These are phyloP conservation scores for Drosophila hydei DNA, from an alignment of 1,140 invertebrate species.

Conservation along the genomic window DNA sequence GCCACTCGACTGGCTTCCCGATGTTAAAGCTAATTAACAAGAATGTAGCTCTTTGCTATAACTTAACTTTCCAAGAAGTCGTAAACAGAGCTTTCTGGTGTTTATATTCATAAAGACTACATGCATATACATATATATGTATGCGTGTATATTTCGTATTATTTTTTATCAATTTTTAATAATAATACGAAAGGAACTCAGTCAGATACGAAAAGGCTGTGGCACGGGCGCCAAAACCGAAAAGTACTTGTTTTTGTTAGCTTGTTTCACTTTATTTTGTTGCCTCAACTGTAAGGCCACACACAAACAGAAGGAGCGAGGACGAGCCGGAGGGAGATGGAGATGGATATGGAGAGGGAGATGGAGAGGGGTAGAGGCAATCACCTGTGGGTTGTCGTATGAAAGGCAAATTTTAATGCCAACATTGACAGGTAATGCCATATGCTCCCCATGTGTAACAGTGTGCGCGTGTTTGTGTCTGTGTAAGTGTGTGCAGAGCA, in stretches of 20 bases:
- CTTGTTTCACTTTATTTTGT: constrained; percentile 38
- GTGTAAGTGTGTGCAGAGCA: constrained; percentile 39
- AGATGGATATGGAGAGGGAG: not conserved
- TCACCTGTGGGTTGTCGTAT: constrained; percentile 49
- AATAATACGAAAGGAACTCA: too few species aligned
- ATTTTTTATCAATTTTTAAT: too few species aligned
- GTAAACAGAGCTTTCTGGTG: too few species aligned
- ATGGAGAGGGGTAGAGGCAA: too few species aligned
- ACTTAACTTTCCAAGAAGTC: too few species aligned
- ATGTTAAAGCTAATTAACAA: too few species aligned
- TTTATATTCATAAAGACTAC: too few species aligned
- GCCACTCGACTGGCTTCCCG: too few species aligned
- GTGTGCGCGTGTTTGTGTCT: constrained; percentile 8
- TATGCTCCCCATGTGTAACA: constrained; percentile 28
- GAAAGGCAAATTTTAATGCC: constrained; percentile 80
- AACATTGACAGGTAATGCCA: constrained; percentile 70
- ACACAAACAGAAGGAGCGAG: constrained; percentile 5
- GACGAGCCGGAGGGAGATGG: too few species aligned
- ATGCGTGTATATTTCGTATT: too few species aligned
- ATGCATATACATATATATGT: too few species aligned
- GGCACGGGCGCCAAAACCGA: not conserved
- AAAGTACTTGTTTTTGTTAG: constrained; percentile 23
- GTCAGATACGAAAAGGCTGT: not conserved
- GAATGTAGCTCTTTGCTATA: too few species aligned
- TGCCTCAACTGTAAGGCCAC: constrained; percentile 12